Evolutionary conservation across 2,797 vertebrate species (phyloP), one percentile per base, ranked within the genome.

Genomic region (Loriculus beryllinus): DNA sequence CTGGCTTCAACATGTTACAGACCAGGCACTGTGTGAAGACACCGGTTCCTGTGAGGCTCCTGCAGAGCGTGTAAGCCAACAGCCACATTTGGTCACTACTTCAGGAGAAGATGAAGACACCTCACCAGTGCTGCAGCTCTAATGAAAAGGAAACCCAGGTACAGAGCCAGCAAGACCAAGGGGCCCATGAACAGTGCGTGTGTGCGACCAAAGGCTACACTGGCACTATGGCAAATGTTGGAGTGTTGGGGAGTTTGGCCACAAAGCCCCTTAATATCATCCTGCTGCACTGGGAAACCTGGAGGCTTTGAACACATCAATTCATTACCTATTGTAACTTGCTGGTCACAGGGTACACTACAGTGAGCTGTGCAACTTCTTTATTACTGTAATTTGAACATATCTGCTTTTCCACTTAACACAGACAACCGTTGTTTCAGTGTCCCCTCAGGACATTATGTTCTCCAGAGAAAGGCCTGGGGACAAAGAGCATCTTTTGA

Each of bases 401-500:
- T 14, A 67, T 23, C 71, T 70, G 75, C 86, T 80, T 59, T 56
- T 64, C 37, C 56, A 29, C 67, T 77, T 49, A 10, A 35, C 10
- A 74, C 52, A 74, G 82, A 37, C 72, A 72, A 33, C 68, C 48
- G 43, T 51, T 56, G 85, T 69, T 63, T 64, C 86, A 60, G 67
- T 5, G 2, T 67, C 79, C 87, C 64, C 60, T 54, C 48, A 49
- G 88, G 74, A 92, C 86, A 47, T 15, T 5, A 6, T 4, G 43
- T 35, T 79, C 86, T 77, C 70, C 76, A 72, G 68, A 70, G 77
- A 68, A 71, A 29, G 51, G 76, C 23, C 25, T 1, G 0, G 42
- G 84, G 62, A 96, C 93, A 96, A 92, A 93, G 48, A 84, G 28
- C 47, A 74, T 82, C 85, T 93, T 96, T 94, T 90, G 82, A 92